phyloP scores from a whole-genome alignment of 2,888 invertebrate genomes.

The Lysandra coridon region DNA sequence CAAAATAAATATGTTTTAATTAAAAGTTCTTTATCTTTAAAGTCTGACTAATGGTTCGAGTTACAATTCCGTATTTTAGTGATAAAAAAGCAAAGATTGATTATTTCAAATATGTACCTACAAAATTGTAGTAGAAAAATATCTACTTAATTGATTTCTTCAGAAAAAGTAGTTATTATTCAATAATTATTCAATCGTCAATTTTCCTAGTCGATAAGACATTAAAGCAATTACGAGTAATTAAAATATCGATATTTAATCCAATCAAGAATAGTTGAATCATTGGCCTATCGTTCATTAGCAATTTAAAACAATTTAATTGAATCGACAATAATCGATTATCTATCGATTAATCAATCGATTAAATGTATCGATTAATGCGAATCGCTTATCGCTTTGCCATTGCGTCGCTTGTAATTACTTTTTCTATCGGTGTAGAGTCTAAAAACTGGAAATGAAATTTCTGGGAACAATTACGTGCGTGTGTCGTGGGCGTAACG shows the following conservation, averaged over 20 bases:
- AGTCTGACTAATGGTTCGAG: neutral
- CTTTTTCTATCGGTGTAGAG: constrained; percentile 54
- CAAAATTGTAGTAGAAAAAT: neutral
- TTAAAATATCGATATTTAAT: constrained; percentile 33
- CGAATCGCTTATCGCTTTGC: constrained; percentile 41
- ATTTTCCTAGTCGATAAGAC: neutral
- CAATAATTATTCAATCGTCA: neutral
- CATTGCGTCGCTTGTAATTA: constrained; percentile 52
- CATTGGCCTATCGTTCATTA: constrained; percentile 46
- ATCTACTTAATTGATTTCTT: neutral
- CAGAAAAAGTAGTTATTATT: neutral
- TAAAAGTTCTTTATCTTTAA: neutral
- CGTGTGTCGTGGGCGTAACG: constrained; percentile 61
- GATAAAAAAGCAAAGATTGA: neutral
- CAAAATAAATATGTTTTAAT: neutral
- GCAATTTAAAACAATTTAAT: constrained; percentile 45
- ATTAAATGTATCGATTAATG: constrained; percentile 40
- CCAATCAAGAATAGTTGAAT: constrained; percentile 43
- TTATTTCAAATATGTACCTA: neutral
- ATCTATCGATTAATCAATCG: constrained; percentile 39
- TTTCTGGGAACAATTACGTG: constrained; percentile 71
- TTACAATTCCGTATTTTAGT: neutral
- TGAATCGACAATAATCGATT: constrained; percentile 47
- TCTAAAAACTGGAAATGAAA: constrained; percentile 61
- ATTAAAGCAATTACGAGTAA: constrained; percentile 27